Conservation (phyloP, 2,888 invertebrate species). For the Mesochorus sp. region DNA sequence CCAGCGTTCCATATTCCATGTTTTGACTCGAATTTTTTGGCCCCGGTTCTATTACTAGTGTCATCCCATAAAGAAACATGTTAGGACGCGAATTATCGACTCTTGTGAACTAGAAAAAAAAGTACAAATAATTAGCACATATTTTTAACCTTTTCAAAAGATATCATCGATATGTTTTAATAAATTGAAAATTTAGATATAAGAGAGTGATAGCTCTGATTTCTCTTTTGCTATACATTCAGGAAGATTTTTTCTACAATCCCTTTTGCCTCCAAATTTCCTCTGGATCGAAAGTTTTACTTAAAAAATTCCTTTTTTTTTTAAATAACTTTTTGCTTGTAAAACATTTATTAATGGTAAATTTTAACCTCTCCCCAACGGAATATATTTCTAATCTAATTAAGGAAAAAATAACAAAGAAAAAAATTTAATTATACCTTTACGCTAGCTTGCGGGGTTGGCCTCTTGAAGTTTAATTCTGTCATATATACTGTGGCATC, state of each 20-base stretch:
- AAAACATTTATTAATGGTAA: no score
- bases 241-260: no score
- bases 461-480: slow-evolving; percentile 73
- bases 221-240: not conserved
- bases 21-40: no score
- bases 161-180: no score
- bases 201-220: not conserved
- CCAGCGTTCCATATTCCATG: slow-evolving; percentile 57
- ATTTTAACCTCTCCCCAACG: no score
- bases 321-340: no score
- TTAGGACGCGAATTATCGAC: slow-evolving; percentile 72
- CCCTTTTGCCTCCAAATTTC: no score
- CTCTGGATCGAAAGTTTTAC: no score
- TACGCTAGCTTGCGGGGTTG: slow-evolving; percentile 76
- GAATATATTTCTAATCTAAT: no score
- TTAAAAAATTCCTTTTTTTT: no score
- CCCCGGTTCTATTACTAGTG: slow-evolving; percentile 74
- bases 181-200: not conserved
- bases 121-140: no score
- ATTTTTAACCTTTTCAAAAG: no score
- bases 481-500: slow-evolving; percentile 78
- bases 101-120: slow-evolving; percentile 78
- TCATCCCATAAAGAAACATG: slow-evolving; percentile 82
- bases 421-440: slow-evolving; percentile 69
- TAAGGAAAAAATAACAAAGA: not conserved